phyloP scores from a whole-genome alignment of 2,888 invertebrate species.

The Periphyllus acericola region DNA sequence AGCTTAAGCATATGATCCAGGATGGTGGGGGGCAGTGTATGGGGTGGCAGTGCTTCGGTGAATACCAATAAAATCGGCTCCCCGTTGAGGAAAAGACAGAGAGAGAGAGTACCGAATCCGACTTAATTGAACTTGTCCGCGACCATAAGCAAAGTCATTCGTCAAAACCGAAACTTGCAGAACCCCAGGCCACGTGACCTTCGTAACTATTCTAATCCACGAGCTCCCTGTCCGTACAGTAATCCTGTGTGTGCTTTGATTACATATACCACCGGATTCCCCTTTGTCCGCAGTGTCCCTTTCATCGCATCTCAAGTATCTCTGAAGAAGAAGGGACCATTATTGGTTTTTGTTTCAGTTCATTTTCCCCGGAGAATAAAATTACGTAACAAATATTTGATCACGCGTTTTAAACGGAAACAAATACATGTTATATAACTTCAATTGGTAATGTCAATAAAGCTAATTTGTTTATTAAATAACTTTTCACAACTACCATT shows the following conservation, averaged over 20 bases:
- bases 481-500: background rate
- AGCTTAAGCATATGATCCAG: slow-evolving; percentile 45
- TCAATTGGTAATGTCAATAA: slow-evolving; percentile 28
- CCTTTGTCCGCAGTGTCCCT: slow-evolving; percentile 57
- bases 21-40: slow-evolving; percentile 3
- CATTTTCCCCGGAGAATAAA: slow-evolving; percentile 31
- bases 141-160: slow-evolving; percentile 62
- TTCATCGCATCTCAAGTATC: slow-evolving; percentile 33
- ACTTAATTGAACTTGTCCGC: slow-evolving; percentile 63
- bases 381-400: slow-evolving; percentile 14
- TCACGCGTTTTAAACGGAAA: background rate
- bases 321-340: background rate
- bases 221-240: slow-evolving; percentile 48
- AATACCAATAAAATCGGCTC: slow-evolving; percentile 57
- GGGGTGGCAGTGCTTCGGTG: slow-evolving; percentile 7
- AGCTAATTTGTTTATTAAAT: background rate
- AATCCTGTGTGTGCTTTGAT: slow-evolving; percentile 59
- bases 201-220: slow-evolving; percentile 62
- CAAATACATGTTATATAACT: background rate
- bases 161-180: slow-evolving; percentile 56
- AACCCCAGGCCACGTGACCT: slow-evolving; percentile 44
- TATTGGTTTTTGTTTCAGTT: slow-evolving; percentile 40
- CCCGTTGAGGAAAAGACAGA: slow-evolving; percentile 23
- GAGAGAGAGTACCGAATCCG: background rate
- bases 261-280: slow-evolving; percentile 50